Percentiles rank a stretch among this genome's conserved stretches.
phyloP scores from a whole-genome alignment of 2,888 invertebrate genomes.

The Dusona sp. region DNA sequence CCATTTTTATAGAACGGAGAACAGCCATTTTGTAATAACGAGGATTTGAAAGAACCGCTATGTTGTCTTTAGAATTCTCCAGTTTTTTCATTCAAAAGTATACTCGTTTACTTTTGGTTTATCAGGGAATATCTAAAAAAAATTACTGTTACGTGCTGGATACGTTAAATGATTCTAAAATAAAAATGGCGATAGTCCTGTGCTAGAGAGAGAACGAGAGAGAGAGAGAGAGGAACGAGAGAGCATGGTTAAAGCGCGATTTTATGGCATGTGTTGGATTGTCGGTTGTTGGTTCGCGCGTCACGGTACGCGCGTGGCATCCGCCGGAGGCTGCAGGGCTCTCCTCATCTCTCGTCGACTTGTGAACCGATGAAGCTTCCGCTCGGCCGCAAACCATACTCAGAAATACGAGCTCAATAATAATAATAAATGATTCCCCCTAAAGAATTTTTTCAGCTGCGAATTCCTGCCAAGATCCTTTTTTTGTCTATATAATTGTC shows the following conservation, averaged over 20 bases:
- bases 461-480: too few species aligned
- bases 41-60: neutral
- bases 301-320: constrained; percentile 66
- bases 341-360: constrained; percentile 42
- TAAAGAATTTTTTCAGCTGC: neutral
- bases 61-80: neutral
- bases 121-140: neutral
- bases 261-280: constrained; percentile 31
- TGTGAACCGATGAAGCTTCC: constrained; percentile 45
- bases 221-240: constrained; percentile 15
- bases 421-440: constrained; percentile 19
- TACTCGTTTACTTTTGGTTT: neutral
- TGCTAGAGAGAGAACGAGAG: constrained; percentile 19
- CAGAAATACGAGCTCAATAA: constrained; percentile 34
- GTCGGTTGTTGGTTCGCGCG: constrained; percentile 57
- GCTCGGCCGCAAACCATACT: constrained; percentile 41
- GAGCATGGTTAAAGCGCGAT: constrained; percentile 18
- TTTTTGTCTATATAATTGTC: neutral
- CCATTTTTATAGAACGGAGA: neutral
- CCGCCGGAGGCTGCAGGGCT: constrained; percentile 65
- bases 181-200: constrained; percentile 1
- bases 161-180: constrained; percentile 1
- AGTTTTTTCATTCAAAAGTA: neutral
- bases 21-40: neutral
- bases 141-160: neutral